Evolutionary conservation across 2,113 vertebrate species (phyloP).

Genomic region (Epinephelus cyanopodus): DNA sequence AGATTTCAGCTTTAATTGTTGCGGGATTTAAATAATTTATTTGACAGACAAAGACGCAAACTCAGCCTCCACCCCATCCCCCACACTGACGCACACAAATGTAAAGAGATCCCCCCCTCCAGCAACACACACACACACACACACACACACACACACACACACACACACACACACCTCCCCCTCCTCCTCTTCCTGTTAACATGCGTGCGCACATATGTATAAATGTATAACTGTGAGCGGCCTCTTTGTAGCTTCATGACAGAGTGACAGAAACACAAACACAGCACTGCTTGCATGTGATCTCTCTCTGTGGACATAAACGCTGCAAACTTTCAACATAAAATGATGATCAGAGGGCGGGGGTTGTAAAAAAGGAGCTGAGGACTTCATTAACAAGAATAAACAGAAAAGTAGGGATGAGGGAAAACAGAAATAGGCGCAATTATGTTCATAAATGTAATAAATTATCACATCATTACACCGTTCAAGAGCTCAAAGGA

Average conservation of each 20-base stretch:
- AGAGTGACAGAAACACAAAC: constrained; percentile 16
- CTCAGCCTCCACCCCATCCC: constrained; percentile 52
- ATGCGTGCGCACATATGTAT: background rate
- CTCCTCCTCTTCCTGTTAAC: constrained; percentile 18
- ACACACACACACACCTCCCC: background rate
- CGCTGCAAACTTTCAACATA: constrained; percentile 21
- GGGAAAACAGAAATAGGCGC: background rate
- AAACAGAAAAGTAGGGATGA: background rate
- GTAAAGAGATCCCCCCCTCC: background rate
- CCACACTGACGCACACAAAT: constrained; percentile 32
- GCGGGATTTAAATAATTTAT: constrained; percentile 86
- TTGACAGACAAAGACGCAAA: constrained; percentile 75
- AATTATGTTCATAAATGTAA: constrained; percentile 5
- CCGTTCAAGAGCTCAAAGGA: background rate
- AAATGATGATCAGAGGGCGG: constrained; percentile 38
- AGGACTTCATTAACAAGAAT: constrained; percentile 15
- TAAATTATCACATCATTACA: background rate
- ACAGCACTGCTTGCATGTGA: background rate
- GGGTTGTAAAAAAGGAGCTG: constrained; percentile 2
- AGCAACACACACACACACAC: constrained; percentile 15
- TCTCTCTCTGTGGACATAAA: constrained; percentile 17
- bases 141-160: constrained; percentile 33
- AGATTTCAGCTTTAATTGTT: constrained; percentile 83
- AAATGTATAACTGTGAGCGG: constrained; percentile 1
- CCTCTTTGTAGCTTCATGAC: constrained; percentile 8